A percentile compares a stretch with the other conserved stretches of the same genome.
Conservation (phyloP, 2,113 vertebrate species). For the Cheilinus undulatus region DNA sequence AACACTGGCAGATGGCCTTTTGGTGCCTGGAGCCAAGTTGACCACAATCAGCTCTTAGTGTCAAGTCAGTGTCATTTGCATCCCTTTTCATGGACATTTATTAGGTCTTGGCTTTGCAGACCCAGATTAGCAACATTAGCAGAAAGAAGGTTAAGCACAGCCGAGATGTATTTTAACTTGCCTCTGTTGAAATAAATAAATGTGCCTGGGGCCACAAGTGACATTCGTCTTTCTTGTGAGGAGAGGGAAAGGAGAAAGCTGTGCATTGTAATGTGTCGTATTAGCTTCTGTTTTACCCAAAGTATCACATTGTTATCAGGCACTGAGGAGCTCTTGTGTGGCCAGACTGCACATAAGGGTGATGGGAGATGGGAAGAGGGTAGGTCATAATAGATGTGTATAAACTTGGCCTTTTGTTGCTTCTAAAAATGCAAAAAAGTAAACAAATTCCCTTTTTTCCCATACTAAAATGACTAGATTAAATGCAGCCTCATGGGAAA, state of each 20-base stretch:
- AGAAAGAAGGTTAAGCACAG: no score
- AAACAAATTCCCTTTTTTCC: constrained; percentile 3
- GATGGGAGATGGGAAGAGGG: not conserved
- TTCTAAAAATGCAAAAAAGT: constrained; percentile 13
- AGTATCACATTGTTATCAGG: constrained; percentile 40
- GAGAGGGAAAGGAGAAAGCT: not conserved
- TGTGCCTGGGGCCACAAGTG: not conserved
- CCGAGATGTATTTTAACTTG: no score
- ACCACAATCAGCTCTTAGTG: constrained; percentile 66
- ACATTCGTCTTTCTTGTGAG: not conserved
- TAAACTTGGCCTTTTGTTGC: not conserved
- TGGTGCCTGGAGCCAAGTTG: constrained; percentile 37
- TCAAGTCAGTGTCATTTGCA: constrained; percentile 38
- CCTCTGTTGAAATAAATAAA: no score
- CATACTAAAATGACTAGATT: constrained; percentile 36
- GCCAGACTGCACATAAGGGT: constrained; percentile 19
- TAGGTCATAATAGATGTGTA: constrained; percentile 26
- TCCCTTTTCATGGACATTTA: constrained; percentile 11
- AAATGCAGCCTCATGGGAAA: constrained; percentile 48
- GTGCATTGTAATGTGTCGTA: constrained; percentile 2
- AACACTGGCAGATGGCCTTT: constrained; percentile 70
- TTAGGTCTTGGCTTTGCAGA: constrained; percentile 8
- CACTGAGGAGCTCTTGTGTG: constrained; percentile 50
- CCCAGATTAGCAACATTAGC: not conserved
- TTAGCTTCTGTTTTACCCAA: constrained; percentile 8